Conservation (phyloP, 1,140 invertebrate species). For the Aporrectodea caliginosa region DNA sequence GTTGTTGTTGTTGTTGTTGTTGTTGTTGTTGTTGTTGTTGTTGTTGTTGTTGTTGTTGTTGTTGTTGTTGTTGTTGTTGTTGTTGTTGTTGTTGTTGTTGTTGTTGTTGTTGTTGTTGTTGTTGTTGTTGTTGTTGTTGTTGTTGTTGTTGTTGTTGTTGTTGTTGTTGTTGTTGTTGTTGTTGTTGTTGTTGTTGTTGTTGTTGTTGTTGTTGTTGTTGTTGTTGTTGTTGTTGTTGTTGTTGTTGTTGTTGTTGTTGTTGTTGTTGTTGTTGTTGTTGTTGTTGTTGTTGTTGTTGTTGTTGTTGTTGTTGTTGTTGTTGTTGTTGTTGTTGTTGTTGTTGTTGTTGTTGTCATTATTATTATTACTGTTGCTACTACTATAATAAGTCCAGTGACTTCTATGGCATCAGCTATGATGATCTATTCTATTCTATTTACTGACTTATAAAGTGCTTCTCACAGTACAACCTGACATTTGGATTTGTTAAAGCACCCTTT, state of each 20-base stretch:
- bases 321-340: slow-evolving; percentile 9
- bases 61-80: slow-evolving; percentile 9
- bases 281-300: slow-evolving; percentile 10
- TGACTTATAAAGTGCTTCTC: too few species aligned
- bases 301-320: slow-evolving; percentile 9
- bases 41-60: slow-evolving; percentile 10
- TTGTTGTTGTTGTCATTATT: slow-evolving; percentile 10
- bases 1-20: slow-evolving; percentile 9
- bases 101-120: slow-evolving; percentile 10
- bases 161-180: slow-evolving; percentile 10
- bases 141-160: slow-evolving; percentile 9
- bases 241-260: slow-evolving; percentile 9
- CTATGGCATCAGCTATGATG: too few species aligned
- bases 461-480: too few species aligned
- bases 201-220: slow-evolving; percentile 9
- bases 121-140: slow-evolving; percentile 9
- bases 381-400: too few species aligned
- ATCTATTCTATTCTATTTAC: too few species aligned
- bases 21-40: slow-evolving; percentile 9
- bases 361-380: too few species aligned
- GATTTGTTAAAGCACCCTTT: too few species aligned
- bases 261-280: slow-evolving; percentile 9
- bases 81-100: slow-evolving; percentile 9
- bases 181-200: slow-evolving; percentile 9
- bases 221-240: slow-evolving; percentile 10